Base-by-base conservation (phyloP, 2,888 invertebrate species). In the Hedychridium roseum region DNA sequence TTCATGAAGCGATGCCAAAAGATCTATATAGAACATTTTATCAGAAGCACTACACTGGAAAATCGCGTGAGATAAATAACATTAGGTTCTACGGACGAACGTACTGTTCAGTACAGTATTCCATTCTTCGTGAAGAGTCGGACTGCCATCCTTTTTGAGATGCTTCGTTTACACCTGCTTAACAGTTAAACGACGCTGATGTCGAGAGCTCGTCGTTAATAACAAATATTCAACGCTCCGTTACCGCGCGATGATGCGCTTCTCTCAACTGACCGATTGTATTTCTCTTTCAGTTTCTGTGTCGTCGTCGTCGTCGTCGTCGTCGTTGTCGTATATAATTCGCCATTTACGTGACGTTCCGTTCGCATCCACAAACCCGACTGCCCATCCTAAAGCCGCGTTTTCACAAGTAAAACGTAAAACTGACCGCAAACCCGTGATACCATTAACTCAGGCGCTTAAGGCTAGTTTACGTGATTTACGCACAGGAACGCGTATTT, bases 111-210 rank as follows among this genome's bases (percentile, higher is more conserved):
- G 66, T 57, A 68, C 64, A 68, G 71, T 70, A 67, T 70, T 73
- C 73, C 76, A 74, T 75, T 71, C 70, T 73, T 73, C 61, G 65
- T 50, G 54, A 57, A 62, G 70, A 73, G 73, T 76, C 75, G 74
- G 68, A 70, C 74, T 68, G 73, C 70, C 74, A 74, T 76, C 68
- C 69, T 66, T 62, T 62, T 48, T 46, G 41, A 60, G 50, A 63
- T 64, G 57, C 62, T 57, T 60, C 57, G 57, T 60, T 65, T 59
- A 50, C 46, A 48, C 50, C 54, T 38, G 39, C 50, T 56, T 54
- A 54, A n/a, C n/a, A n/a, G n/a, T n/a, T n/a, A 61, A 60, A 58
- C 52, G 51, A 49, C 46, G 50, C 23, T 31, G 23, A 36, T 48
- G 16, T 45, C 44, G 46, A 40, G 38, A 35, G 32, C 28, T 40